Conservation (phyloP, 2,113 vertebrate genomes). For the Ictalurus furcatus region DNA sequence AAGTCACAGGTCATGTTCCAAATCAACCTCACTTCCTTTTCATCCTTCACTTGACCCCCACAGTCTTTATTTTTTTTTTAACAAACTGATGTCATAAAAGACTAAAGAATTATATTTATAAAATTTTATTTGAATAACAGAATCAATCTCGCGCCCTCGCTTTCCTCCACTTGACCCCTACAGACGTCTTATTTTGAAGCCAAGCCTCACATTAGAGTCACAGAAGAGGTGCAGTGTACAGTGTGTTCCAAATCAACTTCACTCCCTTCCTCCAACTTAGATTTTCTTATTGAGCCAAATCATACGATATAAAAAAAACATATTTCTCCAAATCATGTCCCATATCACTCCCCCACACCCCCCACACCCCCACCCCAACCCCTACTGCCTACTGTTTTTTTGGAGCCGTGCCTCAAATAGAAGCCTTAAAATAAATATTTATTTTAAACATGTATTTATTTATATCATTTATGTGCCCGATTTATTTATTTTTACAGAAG, state of each 20-base stretch:
- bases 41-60: not conserved
- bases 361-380: not conserved
- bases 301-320: not conserved
- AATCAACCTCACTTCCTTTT: conserved; percentile 4
- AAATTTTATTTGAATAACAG: not conserved
- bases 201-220: not conserved
- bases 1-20: not conserved
- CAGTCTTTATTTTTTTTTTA: not conserved
- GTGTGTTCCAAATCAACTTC: not conserved
- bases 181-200: not conserved
- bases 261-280: not conserved
- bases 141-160: not conserved
- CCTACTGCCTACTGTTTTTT: not conserved
- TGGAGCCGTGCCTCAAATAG: not conserved
- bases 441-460: not conserved
- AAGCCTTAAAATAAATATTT: not conserved
- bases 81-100: not conserved
- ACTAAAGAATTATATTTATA: not conserved
- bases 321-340: not conserved
- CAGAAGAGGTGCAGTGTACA: not conserved
- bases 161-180: not conserved
- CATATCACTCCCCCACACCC: not conserved
- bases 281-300: not conserved
- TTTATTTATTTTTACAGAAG: not conserved
- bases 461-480: not conserved